A percentile compares a stretch with the other conserved stretches of the same genome.
These are phyloP conservation scores for Burhinus oedicnemus DNA, from an alignment of 2,113 vertebrate species.

Conservation along the genomic window DNA sequence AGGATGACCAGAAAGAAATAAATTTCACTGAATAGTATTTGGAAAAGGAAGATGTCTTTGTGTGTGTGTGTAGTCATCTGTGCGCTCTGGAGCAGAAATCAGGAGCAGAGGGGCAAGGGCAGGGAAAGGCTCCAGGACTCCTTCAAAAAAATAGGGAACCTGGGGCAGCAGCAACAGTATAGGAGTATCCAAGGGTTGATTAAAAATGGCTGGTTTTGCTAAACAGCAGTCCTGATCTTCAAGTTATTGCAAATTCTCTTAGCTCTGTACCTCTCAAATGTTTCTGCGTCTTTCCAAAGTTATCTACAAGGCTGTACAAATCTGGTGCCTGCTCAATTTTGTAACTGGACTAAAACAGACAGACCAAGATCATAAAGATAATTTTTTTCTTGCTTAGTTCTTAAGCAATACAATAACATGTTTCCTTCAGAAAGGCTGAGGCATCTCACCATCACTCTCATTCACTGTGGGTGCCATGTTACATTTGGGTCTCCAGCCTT, in stretches of 20 bases:
- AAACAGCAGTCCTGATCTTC: not conserved
- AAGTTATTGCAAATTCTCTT: not conserved
- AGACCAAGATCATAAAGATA: not conserved
- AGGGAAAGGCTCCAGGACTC: not conserved
- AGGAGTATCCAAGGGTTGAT: not conserved
- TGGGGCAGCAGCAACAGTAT: not conserved
- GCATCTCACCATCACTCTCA: not conserved
- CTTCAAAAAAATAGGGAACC: not conserved
- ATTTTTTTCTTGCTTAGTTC: not conserved
- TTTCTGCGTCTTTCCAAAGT: not conserved
- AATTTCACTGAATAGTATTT: not conserved
- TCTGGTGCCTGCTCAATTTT: not conserved
- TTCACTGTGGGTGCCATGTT: not conserved
- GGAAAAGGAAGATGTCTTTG: not conserved
- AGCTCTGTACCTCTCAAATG: not conserved
- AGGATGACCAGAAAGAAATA: not conserved
- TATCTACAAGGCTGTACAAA: not conserved
- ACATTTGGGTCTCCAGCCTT: not conserved
- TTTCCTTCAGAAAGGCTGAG: not conserved
- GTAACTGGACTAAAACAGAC: not conserved
- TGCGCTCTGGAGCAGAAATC: not conserved
- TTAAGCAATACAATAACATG: not conserved
- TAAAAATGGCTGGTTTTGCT: not conserved
- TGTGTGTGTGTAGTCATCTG: not conserved
- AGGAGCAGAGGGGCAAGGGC: not conserved